phyloP scores from a whole-genome alignment of 2,797 vertebrate genomes.

The Peromyscus aztecus region DNA sequence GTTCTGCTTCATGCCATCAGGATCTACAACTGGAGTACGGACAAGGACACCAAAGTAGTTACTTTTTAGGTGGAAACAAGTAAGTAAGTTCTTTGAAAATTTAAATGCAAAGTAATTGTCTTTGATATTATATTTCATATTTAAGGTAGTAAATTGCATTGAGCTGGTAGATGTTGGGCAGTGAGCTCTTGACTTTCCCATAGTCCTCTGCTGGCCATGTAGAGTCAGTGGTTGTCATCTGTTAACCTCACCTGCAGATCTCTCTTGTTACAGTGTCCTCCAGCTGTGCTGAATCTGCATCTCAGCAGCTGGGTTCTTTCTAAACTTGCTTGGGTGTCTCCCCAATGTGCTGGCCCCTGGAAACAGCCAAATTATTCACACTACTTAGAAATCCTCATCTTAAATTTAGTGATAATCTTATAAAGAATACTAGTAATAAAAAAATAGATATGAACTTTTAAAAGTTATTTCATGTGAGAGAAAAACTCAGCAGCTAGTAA shows the following conservation, averaged over 20 bases:
- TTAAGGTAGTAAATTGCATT: neutral
- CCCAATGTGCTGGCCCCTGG: neutral
- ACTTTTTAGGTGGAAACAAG: slow-evolving; percentile 96
- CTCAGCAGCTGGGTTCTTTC: slow-evolving; percentile 38
- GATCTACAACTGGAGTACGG: slow-evolving; percentile 96
- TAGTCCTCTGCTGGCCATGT: slow-evolving; percentile 21
- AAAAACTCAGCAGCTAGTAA: neutral
- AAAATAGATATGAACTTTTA: slow-evolving; percentile 22
- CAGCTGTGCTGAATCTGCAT: neutral
- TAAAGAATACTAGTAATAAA: slow-evolving; percentile 43
- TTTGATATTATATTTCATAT: slow-evolving; percentile 41
- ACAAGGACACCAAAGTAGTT: slow-evolving; percentile 92
- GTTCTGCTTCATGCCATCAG: slow-evolving; percentile 84
- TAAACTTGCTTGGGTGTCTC: neutral
- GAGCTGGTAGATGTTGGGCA: neutral
- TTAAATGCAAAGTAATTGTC: slow-evolving; percentile 21
- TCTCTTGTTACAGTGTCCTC: slow-evolving; percentile 35
- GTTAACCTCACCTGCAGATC: slow-evolving; percentile 8
- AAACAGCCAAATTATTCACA: slow-evolving; percentile 32
- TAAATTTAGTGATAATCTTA: slow-evolving; percentile 51
- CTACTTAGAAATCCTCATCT: slow-evolving; percentile 41
- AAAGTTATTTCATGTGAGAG: slow-evolving; percentile 1
- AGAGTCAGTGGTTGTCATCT: neutral
- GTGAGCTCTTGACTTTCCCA: slow-evolving; percentile 29
- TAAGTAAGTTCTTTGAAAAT: slow-evolving; percentile 88